Conservation (phyloP, 2,888 invertebrate species). For the Pterostichus niger region DNA sequence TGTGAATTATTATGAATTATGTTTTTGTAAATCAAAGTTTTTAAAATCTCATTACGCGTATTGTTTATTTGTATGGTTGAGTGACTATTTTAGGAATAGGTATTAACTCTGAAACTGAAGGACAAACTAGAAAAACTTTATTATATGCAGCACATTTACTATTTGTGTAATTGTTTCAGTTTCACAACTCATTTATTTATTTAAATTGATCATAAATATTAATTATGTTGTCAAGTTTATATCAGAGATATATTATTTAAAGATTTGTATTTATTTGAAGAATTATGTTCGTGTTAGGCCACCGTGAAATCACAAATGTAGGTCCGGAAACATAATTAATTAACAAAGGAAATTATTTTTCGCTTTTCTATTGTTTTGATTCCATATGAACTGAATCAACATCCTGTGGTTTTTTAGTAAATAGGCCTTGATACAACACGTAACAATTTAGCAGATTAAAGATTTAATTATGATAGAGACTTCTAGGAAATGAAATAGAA, state of each 20-base stretch:
- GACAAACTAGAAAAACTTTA: slow-evolving; percentile 28
- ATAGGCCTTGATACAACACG: background rate
- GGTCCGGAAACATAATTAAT: slow-evolving; percentile 15
- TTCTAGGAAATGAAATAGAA: slow-evolving; percentile 24
- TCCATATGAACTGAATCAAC: background rate
- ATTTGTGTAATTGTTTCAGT: slow-evolving; percentile 6
- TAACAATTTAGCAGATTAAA: slow-evolving; percentile 1
- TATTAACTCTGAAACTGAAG: background rate
- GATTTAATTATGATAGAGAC: slow-evolving; percentile 19
- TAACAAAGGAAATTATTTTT: slow-evolving; percentile 30
- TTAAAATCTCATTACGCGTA: slow-evolving; percentile 16
- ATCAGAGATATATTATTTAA: background rate
- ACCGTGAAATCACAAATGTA: background rate
- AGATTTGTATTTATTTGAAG: background rate
- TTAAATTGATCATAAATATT: background rate
- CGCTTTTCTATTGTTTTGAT: slow-evolving; percentile 23
- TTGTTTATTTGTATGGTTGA: background rate
- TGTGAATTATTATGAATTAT: background rate
- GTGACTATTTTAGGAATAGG: slow-evolving; percentile 21
- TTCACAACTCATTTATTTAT: slow-evolving; percentile 1
- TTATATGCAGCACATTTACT: background rate
- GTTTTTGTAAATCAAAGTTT: slow-evolving; percentile 18
- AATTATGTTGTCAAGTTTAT: background rate
- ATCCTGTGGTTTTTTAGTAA: slow-evolving; percentile 35
- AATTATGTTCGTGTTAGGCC: background rate